These are phyloP conservation scores for Tachystola acroxantha DNA, from an alignment of 2,888 invertebrate species.

Conservation along the genomic window DNA sequence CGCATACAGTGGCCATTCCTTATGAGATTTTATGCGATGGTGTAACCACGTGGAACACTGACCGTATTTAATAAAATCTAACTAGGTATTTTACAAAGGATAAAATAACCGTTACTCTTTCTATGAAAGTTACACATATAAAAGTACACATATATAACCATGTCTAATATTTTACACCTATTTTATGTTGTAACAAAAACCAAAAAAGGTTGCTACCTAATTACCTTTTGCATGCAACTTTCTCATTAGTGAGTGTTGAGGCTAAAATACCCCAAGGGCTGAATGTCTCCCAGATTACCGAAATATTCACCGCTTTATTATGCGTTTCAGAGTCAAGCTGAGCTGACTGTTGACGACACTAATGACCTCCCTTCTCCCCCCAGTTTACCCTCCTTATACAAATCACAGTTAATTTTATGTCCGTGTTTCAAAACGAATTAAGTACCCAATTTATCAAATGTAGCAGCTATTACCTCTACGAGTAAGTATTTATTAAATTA, in stretches of 20 bases:
- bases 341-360: not conserved
- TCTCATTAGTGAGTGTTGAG: not conserved
- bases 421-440: slow-evolving; percentile 11
- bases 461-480: too few species aligned
- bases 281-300: not conserved
- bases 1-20: too few species aligned
- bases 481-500: slow-evolving; percentile 2
- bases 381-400: slow-evolving; percentile 6
- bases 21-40: too few species aligned
- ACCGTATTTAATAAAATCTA: too few species aligned
- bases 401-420: slow-evolving; percentile 17
- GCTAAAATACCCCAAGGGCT: not conserved
- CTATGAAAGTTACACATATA: too few species aligned
- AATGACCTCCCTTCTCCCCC: not conserved
- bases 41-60: too few species aligned
- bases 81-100: too few species aligned
- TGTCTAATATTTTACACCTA: too few species aligned
- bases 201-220: too few species aligned
- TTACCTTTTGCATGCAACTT: not conserved
- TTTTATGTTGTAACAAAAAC: too few species aligned
- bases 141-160: too few species aligned
- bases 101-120: too few species aligned
- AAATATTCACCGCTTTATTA: not conserved
- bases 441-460: slow-evolving; percentile 8
- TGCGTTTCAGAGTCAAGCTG: not conserved